Base-by-base conservation (phyloP, 92 coral and sea anemone genomes). In the Muricea muricata region DNA sequence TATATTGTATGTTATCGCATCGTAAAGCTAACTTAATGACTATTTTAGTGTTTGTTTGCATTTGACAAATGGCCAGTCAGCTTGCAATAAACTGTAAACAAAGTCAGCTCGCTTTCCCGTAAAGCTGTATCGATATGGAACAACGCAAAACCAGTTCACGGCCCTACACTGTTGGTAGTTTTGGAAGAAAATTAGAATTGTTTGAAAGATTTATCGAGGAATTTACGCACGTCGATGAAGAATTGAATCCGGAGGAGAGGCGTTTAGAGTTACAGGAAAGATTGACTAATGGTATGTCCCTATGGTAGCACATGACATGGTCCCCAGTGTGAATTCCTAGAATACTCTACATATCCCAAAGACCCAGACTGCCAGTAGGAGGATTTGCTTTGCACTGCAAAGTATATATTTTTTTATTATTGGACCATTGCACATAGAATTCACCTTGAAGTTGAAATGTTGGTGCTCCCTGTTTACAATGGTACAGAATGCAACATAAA, bases 151-250 rank as follows among this genome's bases (percentile, higher is more conserved):
- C 66, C 20, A 96, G 98, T 57, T 96, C 99, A 34, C 89, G 99
- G 69, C 99, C 99, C 1, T 96, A 94, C 58, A 96, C 99, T 15
- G 93, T 92, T 42, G 98, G 98, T 35, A 96, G 99, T 91, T 96
- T 96, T 85, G 89, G 91, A 32, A 73, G 87, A 73, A 96, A 96
- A 65, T 78, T 96, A 20, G 94, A 91, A 54, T 86, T 90, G 28
- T 96, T 96, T 80, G 98, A 96, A 34, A 85, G 85, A 78, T 96
- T 96, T 65, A 96, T 96, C 79, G 90, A 87, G 84, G 99, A 96
- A 57, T 96, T 96, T 61, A 96, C 99, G 11, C 93, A 93, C 74
- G 98, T 96, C 57, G 99, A 93, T 78, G 99, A 96, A 55, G 99
- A 96, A 86, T 73, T 96, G 1, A 96, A 96, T 57, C 99, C 99